These are phyloP conservation scores for Agrilus mali DNA, from an alignment of 2,888 invertebrate genomes.

Conservation along the genomic window DNA sequence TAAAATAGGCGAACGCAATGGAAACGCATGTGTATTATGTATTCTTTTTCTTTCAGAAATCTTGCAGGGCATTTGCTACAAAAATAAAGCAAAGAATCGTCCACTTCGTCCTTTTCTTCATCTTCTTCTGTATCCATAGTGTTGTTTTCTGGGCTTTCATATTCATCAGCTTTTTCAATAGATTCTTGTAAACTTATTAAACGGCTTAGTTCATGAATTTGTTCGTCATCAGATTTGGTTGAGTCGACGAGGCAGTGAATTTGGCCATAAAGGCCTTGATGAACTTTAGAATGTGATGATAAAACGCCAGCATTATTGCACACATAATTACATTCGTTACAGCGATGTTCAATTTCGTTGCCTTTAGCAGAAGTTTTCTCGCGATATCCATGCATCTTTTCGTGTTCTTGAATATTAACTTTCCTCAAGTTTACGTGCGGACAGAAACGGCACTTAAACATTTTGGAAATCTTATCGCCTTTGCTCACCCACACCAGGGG, in stretches of 20 bases:
- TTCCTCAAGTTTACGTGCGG: constrained; percentile 73
- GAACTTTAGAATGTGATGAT: constrained; percentile 62
- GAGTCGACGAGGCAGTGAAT: constrained; percentile 58
- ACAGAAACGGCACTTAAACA: constrained; percentile 75
- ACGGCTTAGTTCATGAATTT: constrained; percentile 38
- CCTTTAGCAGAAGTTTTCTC: constrained; percentile 24
- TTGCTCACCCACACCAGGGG: constrained; percentile 67
- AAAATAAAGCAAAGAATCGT: constrained; percentile 45
- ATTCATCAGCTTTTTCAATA: constrained; percentile 20
- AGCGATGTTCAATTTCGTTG: constrained; percentile 48
- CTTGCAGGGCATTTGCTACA: constrained; percentile 76
- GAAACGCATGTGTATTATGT: constrained; percentile 57
- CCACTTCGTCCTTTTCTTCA: constrained; percentile 18
- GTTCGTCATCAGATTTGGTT: constrained; percentile 53
- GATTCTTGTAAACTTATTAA: constrained; percentile 13
- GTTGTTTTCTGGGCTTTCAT: constrained; percentile 25
- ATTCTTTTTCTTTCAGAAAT: constrained; percentile 63
- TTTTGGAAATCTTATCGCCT: constrained; percentile 60
- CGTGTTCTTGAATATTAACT: constrained; percentile 71
- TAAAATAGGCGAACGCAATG: constrained; percentile 51
- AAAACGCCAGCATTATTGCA: constrained; percentile 60
- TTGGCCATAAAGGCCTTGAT: constrained; percentile 56
- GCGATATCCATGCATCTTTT: constrained; percentile 56
- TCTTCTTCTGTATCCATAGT: constrained; percentile 19
- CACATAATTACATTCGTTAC: constrained; percentile 68